phyloP scores from a whole-genome alignment of 2,888 invertebrate species.

The Prosapia bicincta region DNA sequence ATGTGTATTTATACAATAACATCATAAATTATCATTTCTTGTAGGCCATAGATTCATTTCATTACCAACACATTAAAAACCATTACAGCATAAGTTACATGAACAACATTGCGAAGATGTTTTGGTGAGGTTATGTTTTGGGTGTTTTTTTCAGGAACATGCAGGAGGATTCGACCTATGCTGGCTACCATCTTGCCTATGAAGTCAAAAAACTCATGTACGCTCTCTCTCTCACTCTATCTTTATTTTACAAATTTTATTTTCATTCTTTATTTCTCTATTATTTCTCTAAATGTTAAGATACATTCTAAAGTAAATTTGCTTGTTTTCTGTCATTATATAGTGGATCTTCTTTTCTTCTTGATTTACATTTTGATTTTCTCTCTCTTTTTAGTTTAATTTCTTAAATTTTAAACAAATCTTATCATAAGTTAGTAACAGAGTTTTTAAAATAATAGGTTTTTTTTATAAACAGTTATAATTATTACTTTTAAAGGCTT shows the following conservation, averaged over 20 bases:
- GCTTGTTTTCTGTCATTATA: neutral
- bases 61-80: too few relatives aligned
- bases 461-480: too few relatives aligned
- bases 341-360: neutral
- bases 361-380: neutral
- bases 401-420: too few relatives aligned
- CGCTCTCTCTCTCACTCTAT: constrained; percentile 50
- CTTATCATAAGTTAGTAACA: too few relatives aligned
- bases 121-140: constrained; percentile 2
- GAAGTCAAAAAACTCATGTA: constrained; percentile 99
- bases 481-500: too few relatives aligned
- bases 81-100: neutral
- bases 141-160: constrained; percentile 45
- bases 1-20: too few relatives aligned
- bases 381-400: too few relatives aligned
- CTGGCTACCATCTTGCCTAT: constrained; percentile 98
- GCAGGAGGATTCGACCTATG: constrained; percentile 90
- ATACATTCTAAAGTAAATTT: neutral
- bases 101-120: neutral
- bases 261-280: constrained; percentile 25
- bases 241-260: constrained; percentile 30
- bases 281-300: constrained; percentile 14
- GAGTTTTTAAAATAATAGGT: too few relatives aligned
- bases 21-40: neutral
- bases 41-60: neutral